These are phyloP conservation scores for Paraescarpia echinospica DNA, from an alignment of 1,140 invertebrate genomes.

Conservation along the genomic window DNA sequence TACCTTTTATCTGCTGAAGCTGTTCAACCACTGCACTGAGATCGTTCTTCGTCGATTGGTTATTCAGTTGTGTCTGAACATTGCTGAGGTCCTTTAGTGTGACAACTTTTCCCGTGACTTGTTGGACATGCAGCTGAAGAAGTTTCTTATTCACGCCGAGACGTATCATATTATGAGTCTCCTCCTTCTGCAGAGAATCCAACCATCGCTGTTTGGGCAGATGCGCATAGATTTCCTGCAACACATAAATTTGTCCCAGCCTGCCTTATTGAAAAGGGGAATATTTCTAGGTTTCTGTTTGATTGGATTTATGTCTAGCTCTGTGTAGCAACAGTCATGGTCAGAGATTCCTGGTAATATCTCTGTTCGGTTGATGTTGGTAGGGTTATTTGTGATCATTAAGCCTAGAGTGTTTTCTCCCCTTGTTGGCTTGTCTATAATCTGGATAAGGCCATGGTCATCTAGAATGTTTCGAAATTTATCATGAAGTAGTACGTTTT, in stretches of 20 bases:
- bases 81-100: not conserved
- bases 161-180: not conserved
- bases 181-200: not conserved
- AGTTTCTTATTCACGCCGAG: slow-evolving; percentile 16
- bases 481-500: no score
- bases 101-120: not conserved
- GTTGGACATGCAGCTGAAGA: not conserved
- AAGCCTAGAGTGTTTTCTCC: no score
- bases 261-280: no score
- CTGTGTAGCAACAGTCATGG: no score
- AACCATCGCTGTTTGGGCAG: not conserved
- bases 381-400: no score
- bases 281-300: no score
- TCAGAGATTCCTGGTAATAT: no score
- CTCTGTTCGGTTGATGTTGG: no score
- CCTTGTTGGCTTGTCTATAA: no score
- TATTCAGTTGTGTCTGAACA: not conserved
- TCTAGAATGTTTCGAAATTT: no score
- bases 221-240: slow-evolving; percentile 14
- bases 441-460: no score
- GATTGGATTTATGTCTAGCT: no score
- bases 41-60: not conserved
- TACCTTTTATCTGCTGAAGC: slow-evolving; percentile 15
- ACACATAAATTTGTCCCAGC: slow-evolving; percentile 7
- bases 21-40: slow-evolving; percentile 7